Evolutionary conservation across 1,140 invertebrate species (phyloP), one percentile per base, ranked within the genome.

Genomic region (Chlorops oryzae): DNA sequence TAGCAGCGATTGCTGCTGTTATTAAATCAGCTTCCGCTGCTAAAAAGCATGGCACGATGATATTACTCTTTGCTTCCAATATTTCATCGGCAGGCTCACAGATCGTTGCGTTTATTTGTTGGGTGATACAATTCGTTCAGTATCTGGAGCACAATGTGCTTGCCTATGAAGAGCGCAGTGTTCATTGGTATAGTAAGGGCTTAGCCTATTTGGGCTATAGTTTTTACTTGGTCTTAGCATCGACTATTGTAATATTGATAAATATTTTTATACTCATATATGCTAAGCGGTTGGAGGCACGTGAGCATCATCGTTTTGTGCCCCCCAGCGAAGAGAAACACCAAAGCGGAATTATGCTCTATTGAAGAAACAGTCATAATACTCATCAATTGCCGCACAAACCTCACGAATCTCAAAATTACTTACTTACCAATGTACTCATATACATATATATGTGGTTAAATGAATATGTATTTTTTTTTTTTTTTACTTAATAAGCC

Each of bases 101-200:
- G 41, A 50, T 71, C 2, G 40, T 72, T 21, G 68, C 70, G 0
- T 72, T 72, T 35, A 39, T 66, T 15, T 57, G 66, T 24, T 72
- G 70, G 70, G 56, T 70, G 39, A 51, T 69, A 32, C 69, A 72
- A 44, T 72, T 72, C 42, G 63, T 59, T 46, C 55, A 68, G 28
- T 69, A 72, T 54, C 57, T 72, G 4, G 59, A 49, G n/a, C 58
- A 66, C 35, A 72, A 72, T 41, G 69, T 72, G 1, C 48, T 72
- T 5, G 34, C 62, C 5, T 39, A 51, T 1, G 62, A 61, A 21
- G 66, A 72, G 44, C 59, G 58, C n/a, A 54, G 65, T 21, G 55
- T 38, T 13, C 47, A 65, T 23, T 72, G 70, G 70, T 63, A 68
- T 25, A 68, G 66, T 37, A 56, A 53, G 5, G 66, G 65, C 1